phyloP scores from a whole-genome alignment of 2,888 invertebrate species.

The Celastrina argiolus region DNA sequence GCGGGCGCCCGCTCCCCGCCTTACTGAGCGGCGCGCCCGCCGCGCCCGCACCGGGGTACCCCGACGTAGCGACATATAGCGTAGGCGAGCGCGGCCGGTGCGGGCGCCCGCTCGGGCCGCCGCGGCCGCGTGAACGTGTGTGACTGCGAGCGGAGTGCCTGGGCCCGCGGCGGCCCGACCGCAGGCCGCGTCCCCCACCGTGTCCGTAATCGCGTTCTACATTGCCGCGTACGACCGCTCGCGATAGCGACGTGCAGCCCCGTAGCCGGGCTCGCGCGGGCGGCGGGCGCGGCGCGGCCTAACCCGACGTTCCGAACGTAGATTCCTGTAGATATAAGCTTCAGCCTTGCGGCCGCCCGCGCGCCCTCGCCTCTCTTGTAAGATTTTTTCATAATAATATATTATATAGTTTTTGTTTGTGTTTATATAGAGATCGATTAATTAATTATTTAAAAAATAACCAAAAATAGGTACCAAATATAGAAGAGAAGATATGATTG shows the following conservation, averaged over 20 bases:
- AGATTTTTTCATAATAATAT: constrained; percentile 64
- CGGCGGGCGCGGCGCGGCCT: constrained; percentile 31
- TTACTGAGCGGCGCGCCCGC: constrained; percentile 53
- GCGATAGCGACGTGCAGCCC: constrained; percentile 63
- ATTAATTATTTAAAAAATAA: constrained; percentile 70
- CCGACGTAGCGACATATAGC: constrained; percentile 51
- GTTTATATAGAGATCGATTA: constrained; percentile 71
- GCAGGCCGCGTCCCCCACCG: constrained; percentile 44
- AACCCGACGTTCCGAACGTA: constrained; percentile 31
- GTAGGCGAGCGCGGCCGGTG: constrained; percentile 40
- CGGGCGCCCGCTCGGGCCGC: constrained; percentile 33
- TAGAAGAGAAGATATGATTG: constrained; percentile 68
- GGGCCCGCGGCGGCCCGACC: constrained; percentile 36
- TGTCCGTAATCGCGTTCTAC: constrained; percentile 59
- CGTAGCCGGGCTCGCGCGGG: constrained; percentile 53
- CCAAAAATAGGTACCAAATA: constrained; percentile 79
- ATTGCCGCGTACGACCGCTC: constrained; percentile 64
- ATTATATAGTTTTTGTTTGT: constrained; percentile 75
- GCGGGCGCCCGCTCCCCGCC: constrained; percentile 57
- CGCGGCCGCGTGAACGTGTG: constrained; percentile 32
- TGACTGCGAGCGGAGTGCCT: constrained; percentile 31
- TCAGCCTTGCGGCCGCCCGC: constrained; percentile 44
- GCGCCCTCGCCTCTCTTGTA: constrained; percentile 59
- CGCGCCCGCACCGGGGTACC: constrained; percentile 49
- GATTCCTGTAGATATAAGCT: constrained; percentile 36